Percentiles rank a stretch among this genome's conserved stretches.
Evolutionary conservation across 2,113 vertebrate species (phyloP).

Genomic region (Salminus brasiliensis): DNA sequence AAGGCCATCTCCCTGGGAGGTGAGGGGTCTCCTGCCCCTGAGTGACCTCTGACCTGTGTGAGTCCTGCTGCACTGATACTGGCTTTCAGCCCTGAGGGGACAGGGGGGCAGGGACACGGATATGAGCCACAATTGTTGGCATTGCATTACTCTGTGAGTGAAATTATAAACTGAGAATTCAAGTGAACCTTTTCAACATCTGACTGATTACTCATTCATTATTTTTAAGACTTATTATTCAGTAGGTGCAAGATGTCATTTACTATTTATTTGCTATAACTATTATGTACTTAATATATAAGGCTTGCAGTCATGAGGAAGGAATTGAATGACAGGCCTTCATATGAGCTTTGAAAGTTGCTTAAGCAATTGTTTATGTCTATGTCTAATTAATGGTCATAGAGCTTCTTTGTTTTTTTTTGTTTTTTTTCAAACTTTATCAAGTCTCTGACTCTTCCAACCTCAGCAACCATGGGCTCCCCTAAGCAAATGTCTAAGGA

Average conservation of each 20-base stretch:
- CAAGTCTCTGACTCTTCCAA: no score
- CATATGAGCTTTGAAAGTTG: not conserved
- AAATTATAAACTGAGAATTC: not conserved
- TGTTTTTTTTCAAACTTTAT: no score
- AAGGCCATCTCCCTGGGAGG: conserved; percentile 63
- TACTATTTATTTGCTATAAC: no score
- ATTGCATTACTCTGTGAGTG: conserved; percentile 34
- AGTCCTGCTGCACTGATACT: conserved; percentile 56
- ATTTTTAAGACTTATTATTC: not conserved
- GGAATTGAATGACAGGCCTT: not conserved
- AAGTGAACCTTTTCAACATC: not conserved
- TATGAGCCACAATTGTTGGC: conserved; percentile 37
- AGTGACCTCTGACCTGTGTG: conserved; percentile 59
- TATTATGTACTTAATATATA: not conserved
- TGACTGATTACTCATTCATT: not conserved
- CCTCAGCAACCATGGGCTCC: no score
- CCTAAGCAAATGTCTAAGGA: no score
- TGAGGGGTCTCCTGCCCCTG: conserved; percentile 60
- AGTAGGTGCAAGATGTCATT: no score
- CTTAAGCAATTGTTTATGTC: no score
- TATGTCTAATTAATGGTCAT: no score
- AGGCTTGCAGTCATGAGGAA: not conserved
- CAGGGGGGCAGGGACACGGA: conserved; percentile 39
- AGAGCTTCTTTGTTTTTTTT: no score
- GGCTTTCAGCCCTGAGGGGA: conserved; percentile 59